Percentiles rank a stretch among this genome's conserved stretches.
These are phyloP conservation scores for Lepidurus packardi DNA, from an alignment of 1,140 invertebrate species.

Conservation along the genomic window DNA sequence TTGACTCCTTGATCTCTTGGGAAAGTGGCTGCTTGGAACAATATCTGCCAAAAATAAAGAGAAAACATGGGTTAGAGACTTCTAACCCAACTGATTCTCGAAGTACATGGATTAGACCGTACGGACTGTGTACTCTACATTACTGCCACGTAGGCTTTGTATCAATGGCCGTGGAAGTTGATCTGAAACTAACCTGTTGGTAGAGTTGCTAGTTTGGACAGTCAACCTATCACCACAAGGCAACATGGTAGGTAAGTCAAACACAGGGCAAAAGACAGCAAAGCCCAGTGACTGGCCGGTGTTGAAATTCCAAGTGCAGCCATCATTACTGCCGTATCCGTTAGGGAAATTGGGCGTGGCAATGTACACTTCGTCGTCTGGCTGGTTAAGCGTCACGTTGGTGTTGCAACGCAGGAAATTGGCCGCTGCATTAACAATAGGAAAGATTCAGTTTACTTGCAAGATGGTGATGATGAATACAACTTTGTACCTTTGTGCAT, in stretches of 20 bases:
- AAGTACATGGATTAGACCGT: too few species aligned
- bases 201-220: not conserved
- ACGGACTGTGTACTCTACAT: not conserved
- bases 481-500: not conserved
- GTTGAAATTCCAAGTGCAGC: not conserved
- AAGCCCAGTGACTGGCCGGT: not conserved
- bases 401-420: not conserved
- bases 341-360: not conserved
- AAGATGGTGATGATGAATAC: not conserved
- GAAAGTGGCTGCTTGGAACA: not conserved
- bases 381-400: not conserved
- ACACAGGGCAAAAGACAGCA: not conserved
- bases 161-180: not conserved
- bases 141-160: too few species aligned
- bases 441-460: not conserved
- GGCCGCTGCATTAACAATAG: not conserved
- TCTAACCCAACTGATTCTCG: not conserved
- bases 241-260: not conserved
- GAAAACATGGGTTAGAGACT: not conserved
- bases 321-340: not conserved
- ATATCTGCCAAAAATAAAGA: not conserved
- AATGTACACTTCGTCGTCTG: not conserved
- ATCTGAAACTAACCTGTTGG: not conserved
- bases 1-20: not conserved
- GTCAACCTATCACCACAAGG: not conserved